Evolutionary conservation across 2,888 invertebrate genomes (phyloP), one percentile per base, ranked within the genome.

Genomic region (Seira sanloemensis): DNA sequence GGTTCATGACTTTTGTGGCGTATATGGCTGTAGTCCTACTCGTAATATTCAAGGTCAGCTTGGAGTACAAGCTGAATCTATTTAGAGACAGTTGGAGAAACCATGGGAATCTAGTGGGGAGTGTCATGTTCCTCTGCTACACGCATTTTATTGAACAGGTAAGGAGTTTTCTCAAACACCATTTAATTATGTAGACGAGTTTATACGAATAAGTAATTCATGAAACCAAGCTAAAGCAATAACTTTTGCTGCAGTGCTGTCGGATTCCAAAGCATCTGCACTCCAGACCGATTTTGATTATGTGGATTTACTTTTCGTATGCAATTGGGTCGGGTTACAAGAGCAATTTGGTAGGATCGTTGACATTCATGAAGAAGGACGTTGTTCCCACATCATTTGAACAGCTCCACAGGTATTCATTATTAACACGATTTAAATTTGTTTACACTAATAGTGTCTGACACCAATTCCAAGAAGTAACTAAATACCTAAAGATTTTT

Each of bases 301-400:
- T 58, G 0, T 80, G 81, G 81, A 68, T 81, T n/a, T 23, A 74
- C 9, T 75, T 75, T 18, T 62, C 27, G 25, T 81, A 81, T 65
- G 46, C 75, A 21, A 69, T 81, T 24, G 81, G 81, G 4, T n/a
- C 54, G 4, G 75, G 58, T 0, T 81, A 75, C 71, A 81, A 81
- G 18, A 18, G 75, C 5, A 81, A 75, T 18, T 26, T 81, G 0
- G 75, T 81, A 0, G 67, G 69, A 1, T 75, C n/a, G 62, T 21
- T 81, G 19, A 76, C 81, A 7, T 69, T 81, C n/a, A 19, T 50
- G 0, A 69, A 81, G 16, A 81, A 75, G 21, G 58, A 24, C 19
- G 7, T 2, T 5, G 0, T 75, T 58, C 75, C 75, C 2, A 25
- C 18, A 0, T 19, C 75, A 18, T 75, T 75, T 21, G 50, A 62